phyloP scores from a whole-genome alignment of 2,888 invertebrate species.

The Scotopteryx bipunctaria region DNA sequence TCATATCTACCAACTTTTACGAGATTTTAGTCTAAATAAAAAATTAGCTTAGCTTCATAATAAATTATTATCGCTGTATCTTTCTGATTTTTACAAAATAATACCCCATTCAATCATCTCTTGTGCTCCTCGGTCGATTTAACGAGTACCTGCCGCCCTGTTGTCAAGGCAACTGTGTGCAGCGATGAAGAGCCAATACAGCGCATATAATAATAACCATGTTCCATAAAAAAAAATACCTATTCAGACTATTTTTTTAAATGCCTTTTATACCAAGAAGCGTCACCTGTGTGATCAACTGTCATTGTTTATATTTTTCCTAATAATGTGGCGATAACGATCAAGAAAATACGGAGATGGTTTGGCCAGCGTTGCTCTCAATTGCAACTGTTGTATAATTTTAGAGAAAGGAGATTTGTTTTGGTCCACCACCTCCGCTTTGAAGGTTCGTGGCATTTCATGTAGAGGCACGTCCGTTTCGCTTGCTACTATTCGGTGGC shows the following conservation, averaged over 20 bases:
- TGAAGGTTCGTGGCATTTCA: conserved; percentile 76
- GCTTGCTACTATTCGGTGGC: conserved; percentile 69
- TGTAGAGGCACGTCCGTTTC: conserved; percentile 71
- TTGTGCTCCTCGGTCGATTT: background rate
- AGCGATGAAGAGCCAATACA: background rate
- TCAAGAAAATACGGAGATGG: background rate
- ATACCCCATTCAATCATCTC: background rate
- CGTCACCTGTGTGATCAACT: background rate
- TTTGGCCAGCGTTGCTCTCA: conserved; percentile 52
- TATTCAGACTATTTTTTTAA: background rate
- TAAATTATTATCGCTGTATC: too few species aligned
- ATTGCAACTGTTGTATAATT: conserved; percentile 76
- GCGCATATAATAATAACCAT: background rate
- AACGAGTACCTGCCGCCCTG: background rate
- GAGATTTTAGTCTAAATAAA: too few species aligned
- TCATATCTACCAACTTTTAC: too few species aligned
- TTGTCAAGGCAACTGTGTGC: conserved; percentile 4
- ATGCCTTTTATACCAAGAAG: background rate
- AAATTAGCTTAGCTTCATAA: too few species aligned
- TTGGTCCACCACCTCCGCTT: conserved; percentile 74
- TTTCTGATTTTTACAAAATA: too few species aligned
- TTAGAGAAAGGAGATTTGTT: conserved; percentile 83
- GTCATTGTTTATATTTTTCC: background rate
- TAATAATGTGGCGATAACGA: background rate
- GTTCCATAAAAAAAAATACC: background rate